Percentiles rank a stretch among this genome's conserved stretches.
Evolutionary conservation across 1,140 invertebrate species (phyloP).

Genomic region (Philaenus spumarius): DNA sequence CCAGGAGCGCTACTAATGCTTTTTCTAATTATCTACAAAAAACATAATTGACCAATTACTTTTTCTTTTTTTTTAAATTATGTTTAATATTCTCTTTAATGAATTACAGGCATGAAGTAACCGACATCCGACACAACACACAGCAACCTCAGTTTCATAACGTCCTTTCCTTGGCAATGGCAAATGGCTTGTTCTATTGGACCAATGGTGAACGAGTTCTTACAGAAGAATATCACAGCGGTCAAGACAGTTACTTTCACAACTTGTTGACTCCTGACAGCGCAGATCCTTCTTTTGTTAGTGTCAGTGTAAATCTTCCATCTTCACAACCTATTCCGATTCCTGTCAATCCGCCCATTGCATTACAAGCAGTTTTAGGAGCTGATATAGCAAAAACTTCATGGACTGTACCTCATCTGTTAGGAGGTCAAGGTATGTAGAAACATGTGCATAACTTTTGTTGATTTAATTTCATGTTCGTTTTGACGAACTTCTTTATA

Average conservation of each 20-base stretch:
- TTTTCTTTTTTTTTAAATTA: too few relatives aligned
- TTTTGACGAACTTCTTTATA: too few relatives aligned
- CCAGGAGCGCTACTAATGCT: too few relatives aligned
- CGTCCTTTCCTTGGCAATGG: conserved; percentile 65
- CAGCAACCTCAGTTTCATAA: conserved; percentile 68
- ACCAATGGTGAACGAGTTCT: conserved; percentile 66
- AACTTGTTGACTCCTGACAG: conserved; percentile 53
- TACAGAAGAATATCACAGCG: conserved; percentile 62
- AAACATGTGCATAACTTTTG: conserved; percentile 1
- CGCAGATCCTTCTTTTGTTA: conserved; percentile 42
- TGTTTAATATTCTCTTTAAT: too few relatives aligned
- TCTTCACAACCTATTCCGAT: conserved; percentile 66
- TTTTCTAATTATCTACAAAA: too few relatives aligned
- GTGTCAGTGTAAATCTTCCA: conserved; percentile 52
- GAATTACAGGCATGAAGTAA: conserved; percentile 53
- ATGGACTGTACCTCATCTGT: conserved; percentile 67
- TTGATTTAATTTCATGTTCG: neutral
- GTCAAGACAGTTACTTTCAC: conserved; percentile 61
- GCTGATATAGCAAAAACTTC: conserved; percentile 62
- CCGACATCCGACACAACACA: conserved; percentile 64
- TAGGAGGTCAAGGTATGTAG: conserved; percentile 63
- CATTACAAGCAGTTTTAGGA: conserved; percentile 70
- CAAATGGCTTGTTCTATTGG: conserved; percentile 74
- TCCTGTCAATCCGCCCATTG: conserved; percentile 66
- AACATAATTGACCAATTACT: too few relatives aligned